Evolutionary conservation across 2,888 invertebrate species (phyloP).

Genomic region (Eupithecia abbreviata): DNA sequence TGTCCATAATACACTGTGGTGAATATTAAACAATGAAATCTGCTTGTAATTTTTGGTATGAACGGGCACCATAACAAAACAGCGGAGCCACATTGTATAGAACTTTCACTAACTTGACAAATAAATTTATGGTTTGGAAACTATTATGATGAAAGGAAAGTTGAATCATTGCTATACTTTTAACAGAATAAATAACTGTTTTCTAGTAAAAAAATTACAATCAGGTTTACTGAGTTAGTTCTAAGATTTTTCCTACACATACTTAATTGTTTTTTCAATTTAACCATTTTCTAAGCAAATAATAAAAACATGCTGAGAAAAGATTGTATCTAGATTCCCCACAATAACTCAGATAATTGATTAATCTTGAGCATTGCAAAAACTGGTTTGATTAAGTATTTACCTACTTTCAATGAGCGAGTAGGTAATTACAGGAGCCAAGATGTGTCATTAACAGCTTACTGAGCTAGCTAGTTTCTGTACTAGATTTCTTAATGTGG

Average conservation of each 20-base stretch:
- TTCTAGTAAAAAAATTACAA: no score
- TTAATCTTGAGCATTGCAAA: constrained; percentile 21
- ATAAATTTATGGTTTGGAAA: constrained; percentile 23
- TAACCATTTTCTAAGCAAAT: not conserved
- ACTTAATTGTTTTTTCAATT: not conserved
- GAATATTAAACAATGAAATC: constrained; percentile 25
- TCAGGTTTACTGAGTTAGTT: not conserved
- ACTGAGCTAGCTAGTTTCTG: not conserved
- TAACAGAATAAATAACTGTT: not conserved
- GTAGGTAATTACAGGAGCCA: not conserved
- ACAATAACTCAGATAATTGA: constrained; percentile 14
- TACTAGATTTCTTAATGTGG: constrained; percentile 11
- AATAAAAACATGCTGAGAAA: not conserved
- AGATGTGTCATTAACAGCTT: not conserved
- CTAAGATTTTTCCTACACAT: not conserved
- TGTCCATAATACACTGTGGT: constrained; percentile 16
- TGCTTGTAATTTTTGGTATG: constrained; percentile 20
- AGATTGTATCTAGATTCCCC: constrained; percentile 6
- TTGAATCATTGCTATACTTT: not conserved
- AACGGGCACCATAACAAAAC: constrained; percentile 25
- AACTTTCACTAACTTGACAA: constrained; percentile 44
- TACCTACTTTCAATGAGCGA: constrained; percentile 30
- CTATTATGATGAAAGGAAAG: not conserved
- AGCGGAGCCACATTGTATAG: constrained; percentile 20
- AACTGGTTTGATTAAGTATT: constrained; percentile 32